phyloP scores from a whole-genome alignment of 2,113 vertebrate genomes.

The Albula goreensis region DNA sequence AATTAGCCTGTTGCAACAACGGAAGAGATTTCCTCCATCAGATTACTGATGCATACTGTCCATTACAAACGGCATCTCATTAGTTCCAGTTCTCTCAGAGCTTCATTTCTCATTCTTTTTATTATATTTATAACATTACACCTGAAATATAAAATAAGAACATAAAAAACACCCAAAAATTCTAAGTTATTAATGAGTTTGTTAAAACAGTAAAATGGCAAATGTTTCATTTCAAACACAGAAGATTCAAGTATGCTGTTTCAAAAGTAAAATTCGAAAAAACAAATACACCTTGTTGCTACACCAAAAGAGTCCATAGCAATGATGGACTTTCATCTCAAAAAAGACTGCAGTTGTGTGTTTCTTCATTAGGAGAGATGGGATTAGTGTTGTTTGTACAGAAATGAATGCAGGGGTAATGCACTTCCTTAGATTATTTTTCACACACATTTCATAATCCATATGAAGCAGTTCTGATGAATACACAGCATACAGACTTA shows the following conservation, averaged over 20 bases:
- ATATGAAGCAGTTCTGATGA: not conserved
- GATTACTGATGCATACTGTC: not conserved
- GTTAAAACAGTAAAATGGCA: no score
- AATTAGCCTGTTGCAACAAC: constrained; percentile 16
- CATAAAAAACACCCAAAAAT: not conserved
- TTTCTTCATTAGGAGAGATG: not conserved
- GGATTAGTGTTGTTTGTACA: not conserved
- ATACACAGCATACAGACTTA: not conserved
- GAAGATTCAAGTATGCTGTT: no score
- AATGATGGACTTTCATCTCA: not conserved
- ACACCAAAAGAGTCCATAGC: no score
- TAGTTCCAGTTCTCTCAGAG: not conserved
- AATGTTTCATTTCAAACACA: no score
- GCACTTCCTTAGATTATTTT: not conserved
- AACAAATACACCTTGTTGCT: no score
- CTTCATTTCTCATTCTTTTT: not conserved
- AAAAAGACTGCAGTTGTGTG: not conserved
- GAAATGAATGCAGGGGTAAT: not conserved
- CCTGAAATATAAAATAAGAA: not conserved
- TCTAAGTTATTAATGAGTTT: no score
- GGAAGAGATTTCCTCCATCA: constrained; percentile 14
- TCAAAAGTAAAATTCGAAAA: no score
- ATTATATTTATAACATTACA: not conserved
- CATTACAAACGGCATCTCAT: not conserved
- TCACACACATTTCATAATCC: not conserved